A percentile compares a stretch with the other conserved stretches of the same genome.
Conservation (phyloP, 2,113 vertebrate genomes). For the Balaeniceps rex region DNA sequence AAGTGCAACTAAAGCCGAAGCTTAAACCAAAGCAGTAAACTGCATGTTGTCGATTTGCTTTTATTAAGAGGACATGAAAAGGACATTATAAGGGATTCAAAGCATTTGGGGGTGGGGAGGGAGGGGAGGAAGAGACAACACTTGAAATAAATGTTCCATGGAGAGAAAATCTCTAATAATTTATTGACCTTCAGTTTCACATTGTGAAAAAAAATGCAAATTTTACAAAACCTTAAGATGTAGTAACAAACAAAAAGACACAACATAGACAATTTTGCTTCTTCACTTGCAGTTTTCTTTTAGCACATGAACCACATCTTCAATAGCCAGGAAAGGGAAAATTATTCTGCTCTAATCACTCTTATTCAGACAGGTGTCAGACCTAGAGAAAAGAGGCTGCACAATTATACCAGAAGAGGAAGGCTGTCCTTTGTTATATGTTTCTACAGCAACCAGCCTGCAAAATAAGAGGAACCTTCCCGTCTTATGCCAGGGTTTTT, state of each 20-base stretch:
- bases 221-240: constrained; percentile 90
- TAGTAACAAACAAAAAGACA: constrained; percentile 73
- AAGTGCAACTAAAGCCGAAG: constrained; percentile 35
- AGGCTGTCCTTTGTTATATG: constrained; percentile 84
- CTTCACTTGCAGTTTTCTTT: constrained; percentile 66
- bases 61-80: not conserved
- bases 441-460: constrained; percentile 84
- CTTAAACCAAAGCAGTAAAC: constrained; percentile 70
- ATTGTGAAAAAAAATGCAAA: constrained; percentile 85
- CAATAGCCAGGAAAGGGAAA: constrained; percentile 60
- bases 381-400: constrained; percentile 75
- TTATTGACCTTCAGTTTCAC: constrained; percentile 99
- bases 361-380: constrained; percentile 80
- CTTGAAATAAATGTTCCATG: not conserved
- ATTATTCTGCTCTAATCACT: constrained; percentile 76
- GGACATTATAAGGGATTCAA: not conserved
- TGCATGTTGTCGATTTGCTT: not conserved
- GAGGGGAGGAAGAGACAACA: not conserved
- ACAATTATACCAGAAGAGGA: constrained; percentile 84
- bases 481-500: constrained; percentile 80
- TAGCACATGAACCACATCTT: constrained; percentile 61
- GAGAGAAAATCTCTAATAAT: constrained; percentile 92
- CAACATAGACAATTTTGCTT: constrained; percentile 72
- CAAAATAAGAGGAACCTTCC: constrained; percentile 80
- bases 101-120: not conserved